These are phyloP conservation scores for Capra hircus DNA, from an alignment of 2,113 vertebrate genomes.

Conservation along the genomic window DNA sequence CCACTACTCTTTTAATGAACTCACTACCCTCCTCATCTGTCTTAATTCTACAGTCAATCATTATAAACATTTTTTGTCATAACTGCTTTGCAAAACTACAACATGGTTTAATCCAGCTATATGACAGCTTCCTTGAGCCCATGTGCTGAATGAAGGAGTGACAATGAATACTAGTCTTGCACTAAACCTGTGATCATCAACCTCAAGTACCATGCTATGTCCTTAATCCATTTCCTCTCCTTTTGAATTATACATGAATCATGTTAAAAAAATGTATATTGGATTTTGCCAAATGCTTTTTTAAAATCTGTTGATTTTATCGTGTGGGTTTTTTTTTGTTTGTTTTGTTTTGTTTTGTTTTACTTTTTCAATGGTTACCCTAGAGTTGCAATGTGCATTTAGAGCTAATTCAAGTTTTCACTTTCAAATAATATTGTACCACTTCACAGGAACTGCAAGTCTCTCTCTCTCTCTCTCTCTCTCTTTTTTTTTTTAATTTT, in stretches of 20 bases:
- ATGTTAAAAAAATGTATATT: background rate
- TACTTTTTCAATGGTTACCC: background rate
- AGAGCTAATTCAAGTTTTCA: background rate
- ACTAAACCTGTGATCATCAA: background rate
- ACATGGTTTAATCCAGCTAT: background rate
- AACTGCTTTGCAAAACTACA: background rate
- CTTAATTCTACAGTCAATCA: background rate
- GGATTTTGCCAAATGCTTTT: background rate
- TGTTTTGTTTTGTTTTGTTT: background rate
- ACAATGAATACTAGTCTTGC: background rate
- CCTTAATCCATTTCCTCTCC: background rate
- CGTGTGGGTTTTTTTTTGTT: background rate
- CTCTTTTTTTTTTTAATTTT: too few species aligned
- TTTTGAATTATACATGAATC: background rate
- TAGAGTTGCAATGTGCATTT: background rate
- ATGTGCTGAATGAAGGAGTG: background rate
- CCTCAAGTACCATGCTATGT: background rate
- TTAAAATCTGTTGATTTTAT: background rate
- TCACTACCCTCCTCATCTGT: too few species aligned
- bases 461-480: accelerated
- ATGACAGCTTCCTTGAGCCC: too few species aligned
- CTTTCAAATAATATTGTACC: background rate
- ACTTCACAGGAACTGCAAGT: background rate
- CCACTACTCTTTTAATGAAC: background rate
- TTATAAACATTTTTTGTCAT: background rate